phyloP scores from a whole-genome alignment of 2,888 invertebrate genomes.

The Argyra leucocephala region DNA sequence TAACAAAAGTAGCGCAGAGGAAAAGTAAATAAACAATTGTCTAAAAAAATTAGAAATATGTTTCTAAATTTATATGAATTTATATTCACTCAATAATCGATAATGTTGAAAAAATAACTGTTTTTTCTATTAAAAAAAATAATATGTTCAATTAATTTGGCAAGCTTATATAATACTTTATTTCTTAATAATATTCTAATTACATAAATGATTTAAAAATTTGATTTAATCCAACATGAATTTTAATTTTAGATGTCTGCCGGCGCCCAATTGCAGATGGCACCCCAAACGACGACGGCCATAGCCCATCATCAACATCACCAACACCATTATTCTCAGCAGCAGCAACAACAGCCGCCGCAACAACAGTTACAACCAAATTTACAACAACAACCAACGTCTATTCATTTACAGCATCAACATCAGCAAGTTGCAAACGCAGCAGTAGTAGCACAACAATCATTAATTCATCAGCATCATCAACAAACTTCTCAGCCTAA shows the following conservation, averaged over 20 bases:
- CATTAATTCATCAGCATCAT: conserved; percentile 23
- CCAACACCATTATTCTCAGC: conserved; percentile 34
- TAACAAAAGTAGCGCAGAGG: too few relatives aligned
- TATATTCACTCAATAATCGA: too few relatives aligned
- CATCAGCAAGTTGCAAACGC: conserved; percentile 24
- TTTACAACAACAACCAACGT: conserved; percentile 25
- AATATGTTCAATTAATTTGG: too few relatives aligned
- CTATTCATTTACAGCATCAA: conserved; percentile 22
- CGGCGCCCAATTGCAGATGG: conserved; percentile 95
- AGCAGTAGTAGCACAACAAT: conserved; percentile 22
- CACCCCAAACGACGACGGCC: conserved; percentile 74
- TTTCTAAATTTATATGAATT: too few relatives aligned
- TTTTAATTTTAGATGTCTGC: conserved; percentile 77
- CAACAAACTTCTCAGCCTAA: conserved; percentile 26
- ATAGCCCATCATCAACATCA: conserved; percentile 42
- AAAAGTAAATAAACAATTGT: too few relatives aligned
- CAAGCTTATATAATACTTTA: too few relatives aligned
- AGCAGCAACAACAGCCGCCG: conserved; percentile 29
- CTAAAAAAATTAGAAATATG: too few relatives aligned
- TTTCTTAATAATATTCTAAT: too few relatives aligned
- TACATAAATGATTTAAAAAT: too few relatives aligned
- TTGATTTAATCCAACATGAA: too few relatives aligned
- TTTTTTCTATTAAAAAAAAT: too few relatives aligned
- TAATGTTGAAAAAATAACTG: too few relatives aligned
- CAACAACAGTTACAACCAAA: conserved; percentile 32